phyloP scores from a whole-genome alignment of 2,888 invertebrate genomes.

The Mellilla xanthometata region DNA sequence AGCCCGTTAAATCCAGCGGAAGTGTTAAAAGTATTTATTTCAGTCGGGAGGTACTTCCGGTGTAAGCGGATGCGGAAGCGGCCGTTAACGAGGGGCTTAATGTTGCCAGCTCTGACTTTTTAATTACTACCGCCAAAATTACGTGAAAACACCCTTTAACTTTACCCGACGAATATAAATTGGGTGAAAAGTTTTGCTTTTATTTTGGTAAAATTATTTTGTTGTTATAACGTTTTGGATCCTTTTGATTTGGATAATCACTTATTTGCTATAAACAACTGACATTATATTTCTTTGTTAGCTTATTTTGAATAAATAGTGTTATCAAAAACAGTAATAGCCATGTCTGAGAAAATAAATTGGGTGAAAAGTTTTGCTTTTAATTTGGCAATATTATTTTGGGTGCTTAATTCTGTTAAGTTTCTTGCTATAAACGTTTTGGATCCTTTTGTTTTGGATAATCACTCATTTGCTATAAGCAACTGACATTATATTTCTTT shows the following conservation, averaged over 20 bases:
- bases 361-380: constrained; percentile 38
- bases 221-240: no score
- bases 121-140: constrained; percentile 72
- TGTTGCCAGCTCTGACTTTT: constrained; percentile 76
- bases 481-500: no score
- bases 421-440: no score
- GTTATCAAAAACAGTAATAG: no score
- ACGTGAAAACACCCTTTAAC: constrained; percentile 68
- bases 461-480: no score
- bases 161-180: constrained; percentile 61
- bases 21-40: constrained; percentile 41
- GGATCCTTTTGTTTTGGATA: no score
- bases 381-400: not conserved
- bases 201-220: constrained; percentile 1
- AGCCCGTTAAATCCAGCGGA: constrained; percentile 2
- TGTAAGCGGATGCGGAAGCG: constrained; percentile 37
- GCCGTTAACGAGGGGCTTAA: constrained; percentile 72
- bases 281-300: no score
- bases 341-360: constrained; percentile 74
- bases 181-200: constrained; percentile 38
- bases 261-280: no score
- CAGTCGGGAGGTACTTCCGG: constrained; percentile 34
- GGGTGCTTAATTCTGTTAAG: no score
- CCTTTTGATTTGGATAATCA: no score
- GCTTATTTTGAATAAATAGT: no score